Evolutionary conservation across 2,113 vertebrate species (phyloP).

Genomic region (Passerina amoena): DNA sequence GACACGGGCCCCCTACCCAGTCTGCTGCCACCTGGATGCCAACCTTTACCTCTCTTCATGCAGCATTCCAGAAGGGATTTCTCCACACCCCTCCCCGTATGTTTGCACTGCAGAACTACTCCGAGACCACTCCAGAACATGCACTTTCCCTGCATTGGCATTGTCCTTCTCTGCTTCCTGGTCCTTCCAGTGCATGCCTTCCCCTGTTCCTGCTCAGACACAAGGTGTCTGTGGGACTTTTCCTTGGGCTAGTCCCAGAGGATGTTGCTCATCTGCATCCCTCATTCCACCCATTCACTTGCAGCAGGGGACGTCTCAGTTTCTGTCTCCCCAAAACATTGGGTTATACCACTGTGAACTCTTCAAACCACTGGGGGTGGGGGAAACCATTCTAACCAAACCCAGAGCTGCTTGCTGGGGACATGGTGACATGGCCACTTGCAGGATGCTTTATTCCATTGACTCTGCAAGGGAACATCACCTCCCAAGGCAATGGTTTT

Average conservation of each 20-base stretch:
- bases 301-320: neutral
- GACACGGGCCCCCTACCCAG: conserved; percentile 48
- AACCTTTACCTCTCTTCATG: conserved; percentile 62
- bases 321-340: conserved; percentile 5
- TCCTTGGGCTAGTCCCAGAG: neutral
- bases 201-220: neutral
- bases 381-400: neutral
- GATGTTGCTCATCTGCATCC: conserved; percentile 34
- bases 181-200: conserved; percentile 45
- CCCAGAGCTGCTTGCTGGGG: conserved; percentile 5
- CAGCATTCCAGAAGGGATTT: conserved; percentile 72
- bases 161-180: neutral
- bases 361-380: conserved; percentile 64
- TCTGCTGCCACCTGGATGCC: conserved; percentile 34
- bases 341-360: conserved; percentile 79
- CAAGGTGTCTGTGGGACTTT: neutral
- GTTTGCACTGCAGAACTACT: conserved; percentile 61
- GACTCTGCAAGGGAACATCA: conserved; percentile 10
- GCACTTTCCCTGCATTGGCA: conserved; percentile 57
- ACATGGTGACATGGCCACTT: neutral
- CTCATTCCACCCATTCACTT: conserved; percentile 39
- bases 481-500: neutral
- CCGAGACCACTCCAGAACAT: conserved; percentile 50
- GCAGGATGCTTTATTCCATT: conserved; percentile 33
- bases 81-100: neutral